A percentile compares a stretch with the other conserved stretches of the same genome.
Conservation (phyloP, 2,888 invertebrate genomes). For the Macrophya annulata region DNA sequence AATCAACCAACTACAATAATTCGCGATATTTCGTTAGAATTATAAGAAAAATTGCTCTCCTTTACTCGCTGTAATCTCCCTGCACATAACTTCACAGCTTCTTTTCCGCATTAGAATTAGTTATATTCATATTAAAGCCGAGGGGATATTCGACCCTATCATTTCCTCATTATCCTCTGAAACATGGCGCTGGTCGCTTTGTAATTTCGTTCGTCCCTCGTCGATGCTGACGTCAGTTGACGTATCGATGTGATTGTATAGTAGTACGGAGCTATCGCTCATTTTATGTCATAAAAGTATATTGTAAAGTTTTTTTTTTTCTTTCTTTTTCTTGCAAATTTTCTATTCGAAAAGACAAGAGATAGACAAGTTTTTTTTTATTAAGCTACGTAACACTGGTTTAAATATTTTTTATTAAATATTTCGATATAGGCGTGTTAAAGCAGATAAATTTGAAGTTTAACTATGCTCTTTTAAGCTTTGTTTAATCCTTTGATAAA, state of each 20-base stretch:
- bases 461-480: background rate
- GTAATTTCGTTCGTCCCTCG: slow-evolving; percentile 34
- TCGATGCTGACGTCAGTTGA: slow-evolving; percentile 22
- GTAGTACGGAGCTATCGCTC: background rate
- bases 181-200: slow-evolving; percentile 61
- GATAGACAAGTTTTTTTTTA: background rate
- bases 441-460: background rate
- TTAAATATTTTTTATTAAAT: background rate
- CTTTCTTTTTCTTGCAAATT: background rate
- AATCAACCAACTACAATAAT: background rate
- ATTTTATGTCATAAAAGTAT: background rate
- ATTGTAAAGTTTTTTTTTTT: background rate
- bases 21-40: background rate
- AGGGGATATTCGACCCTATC: slow-evolving; percentile 61
- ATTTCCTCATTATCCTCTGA: slow-evolving; percentile 68
- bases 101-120: slow-evolving; percentile 22
- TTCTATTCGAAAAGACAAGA: background rate
- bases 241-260: slow-evolving; percentile 35
- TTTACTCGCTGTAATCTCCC: no score
- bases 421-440: background rate
- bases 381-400: background rate
- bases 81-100: background rate
- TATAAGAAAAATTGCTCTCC: background rate
- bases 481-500: background rate
- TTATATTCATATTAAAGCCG: slow-evolving; percentile 31